Evolutionary conservation across 2,113 vertebrate species (phyloP).

Genomic region (Chauna torquata): DNA sequence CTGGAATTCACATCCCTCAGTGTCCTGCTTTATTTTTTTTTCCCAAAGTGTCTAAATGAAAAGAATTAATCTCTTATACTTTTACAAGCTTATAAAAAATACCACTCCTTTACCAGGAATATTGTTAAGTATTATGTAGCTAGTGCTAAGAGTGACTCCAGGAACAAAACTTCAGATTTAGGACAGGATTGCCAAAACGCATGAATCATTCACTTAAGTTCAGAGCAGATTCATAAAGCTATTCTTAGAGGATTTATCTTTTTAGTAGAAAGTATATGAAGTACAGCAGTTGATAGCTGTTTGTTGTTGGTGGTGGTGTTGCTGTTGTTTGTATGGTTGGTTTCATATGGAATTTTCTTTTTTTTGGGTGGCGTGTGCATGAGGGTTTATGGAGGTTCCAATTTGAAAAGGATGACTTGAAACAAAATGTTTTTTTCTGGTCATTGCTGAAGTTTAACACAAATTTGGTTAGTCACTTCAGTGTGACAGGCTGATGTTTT

Average conservation of each 20-base stretch:
- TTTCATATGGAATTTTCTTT: neutral
- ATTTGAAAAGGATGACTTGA: neutral
- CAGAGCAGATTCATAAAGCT: slow-evolving; percentile 1
- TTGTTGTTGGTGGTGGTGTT: neutral
- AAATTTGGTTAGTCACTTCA: neutral
- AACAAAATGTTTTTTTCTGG: neutral
- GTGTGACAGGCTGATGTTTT: neutral
- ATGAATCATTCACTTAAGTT: slow-evolving; percentile 8
- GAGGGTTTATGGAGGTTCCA: neutral
- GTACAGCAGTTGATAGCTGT: neutral
- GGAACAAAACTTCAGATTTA: slow-evolving; percentile 4
- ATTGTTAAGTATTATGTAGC: neutral
- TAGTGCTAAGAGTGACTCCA: neutral
- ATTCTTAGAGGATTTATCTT: slow-evolving; percentile 16
- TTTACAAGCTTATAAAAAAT: slow-evolving; percentile 11
- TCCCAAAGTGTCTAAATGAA: slow-evolving; percentile 26
- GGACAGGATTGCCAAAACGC: neutral
- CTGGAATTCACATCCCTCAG: slow-evolving; percentile 21
- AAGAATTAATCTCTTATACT: slow-evolving; percentile 37
- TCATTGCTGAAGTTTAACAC: neutral
- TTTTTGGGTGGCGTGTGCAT: neutral
- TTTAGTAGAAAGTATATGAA: neutral
- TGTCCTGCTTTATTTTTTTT: slow-evolving; percentile 34
- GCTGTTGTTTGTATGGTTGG: neutral
- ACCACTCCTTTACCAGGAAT: neutral